Percentiles rank a stretch among this genome's conserved stretches.
phyloP scores from a whole-genome alignment of 2,888 invertebrate genomes.

The Athrips mouffetella region DNA sequence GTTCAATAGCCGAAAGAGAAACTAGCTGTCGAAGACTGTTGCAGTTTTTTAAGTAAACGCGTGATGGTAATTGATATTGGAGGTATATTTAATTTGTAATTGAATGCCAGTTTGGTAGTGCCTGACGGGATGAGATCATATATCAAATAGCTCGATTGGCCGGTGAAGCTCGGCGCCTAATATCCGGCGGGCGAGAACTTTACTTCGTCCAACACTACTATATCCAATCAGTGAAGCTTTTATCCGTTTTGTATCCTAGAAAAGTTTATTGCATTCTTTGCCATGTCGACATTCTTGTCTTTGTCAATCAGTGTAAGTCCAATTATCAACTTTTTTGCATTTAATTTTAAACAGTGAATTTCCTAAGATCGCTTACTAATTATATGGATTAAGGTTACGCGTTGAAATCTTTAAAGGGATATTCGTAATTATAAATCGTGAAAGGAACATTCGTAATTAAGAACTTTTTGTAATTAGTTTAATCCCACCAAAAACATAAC shows the following conservation, averaged over 20 bases:
- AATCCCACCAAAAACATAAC: no score
- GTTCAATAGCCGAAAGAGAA: conserved; percentile 5
- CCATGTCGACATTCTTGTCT: no score
- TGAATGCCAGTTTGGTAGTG: neutral
- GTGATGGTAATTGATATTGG: neutral
- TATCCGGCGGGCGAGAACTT: neutral
- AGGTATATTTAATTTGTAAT: neutral
- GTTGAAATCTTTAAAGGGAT: no score
- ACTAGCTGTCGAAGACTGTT: neutral
- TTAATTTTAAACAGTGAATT: neutral
- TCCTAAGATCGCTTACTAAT: no score
- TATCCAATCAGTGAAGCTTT: neutral
- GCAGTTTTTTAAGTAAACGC: neutral
- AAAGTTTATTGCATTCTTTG: no score
- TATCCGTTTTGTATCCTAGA: neutral
- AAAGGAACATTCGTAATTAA: no score
- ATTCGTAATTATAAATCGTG: conserved; percentile 1
- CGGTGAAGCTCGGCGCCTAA: neutral
- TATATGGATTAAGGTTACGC: no score
- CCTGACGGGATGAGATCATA: neutral
- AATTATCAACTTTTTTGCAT: no score
- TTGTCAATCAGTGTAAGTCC: no score
- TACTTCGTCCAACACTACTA: neutral
- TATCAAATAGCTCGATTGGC: neutral
- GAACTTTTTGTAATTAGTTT: no score